Percentiles rank a stretch among this genome's conserved stretches.
These are phyloP conservation scores for Anorthoa munda DNA, from an alignment of 2,888 invertebrate species.

Conservation along the genomic window DNA sequence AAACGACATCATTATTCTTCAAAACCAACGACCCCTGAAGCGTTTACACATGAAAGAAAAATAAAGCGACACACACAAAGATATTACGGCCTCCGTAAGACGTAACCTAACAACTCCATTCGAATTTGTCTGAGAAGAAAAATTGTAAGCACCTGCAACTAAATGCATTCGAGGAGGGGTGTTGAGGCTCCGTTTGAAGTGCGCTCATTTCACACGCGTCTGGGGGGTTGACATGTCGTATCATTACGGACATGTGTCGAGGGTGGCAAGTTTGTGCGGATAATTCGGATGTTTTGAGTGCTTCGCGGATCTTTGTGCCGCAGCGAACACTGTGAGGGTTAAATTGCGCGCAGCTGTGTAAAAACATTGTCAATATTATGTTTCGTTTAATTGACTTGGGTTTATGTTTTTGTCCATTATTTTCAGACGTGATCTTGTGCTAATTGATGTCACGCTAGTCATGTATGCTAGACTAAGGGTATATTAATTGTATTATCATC, in stretches of 20 bases:
- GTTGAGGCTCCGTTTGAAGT: conserved; percentile 80
- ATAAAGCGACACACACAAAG: conserved; percentile 65
- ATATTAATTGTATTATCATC: neutral
- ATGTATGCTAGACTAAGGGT: neutral
- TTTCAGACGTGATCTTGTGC: conserved; percentile 13
- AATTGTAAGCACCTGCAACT: conserved; percentile 89
- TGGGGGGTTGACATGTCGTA: conserved; percentile 80
- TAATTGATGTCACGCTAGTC: conserved; percentile 3
- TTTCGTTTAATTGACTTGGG: conserved; percentile 44
- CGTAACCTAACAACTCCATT: conserved; percentile 77
- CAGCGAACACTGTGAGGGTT: conserved; percentile 55
- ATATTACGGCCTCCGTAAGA: conserved; percentile 70
- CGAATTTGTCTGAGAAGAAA: conserved; percentile 87
- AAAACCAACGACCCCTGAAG: conserved; percentile 70
- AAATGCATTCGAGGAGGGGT: conserved; percentile 83
- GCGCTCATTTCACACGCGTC: conserved; percentile 85
- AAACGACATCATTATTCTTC: conserved; percentile 72
- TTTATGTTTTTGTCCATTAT: conserved; percentile 17
- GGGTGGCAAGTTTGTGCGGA: conserved; percentile 72
- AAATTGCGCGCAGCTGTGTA: conserved; percentile 57
- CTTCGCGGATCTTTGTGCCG: conserved; percentile 63
- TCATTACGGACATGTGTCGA: conserved; percentile 85
- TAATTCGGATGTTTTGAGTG: conserved; percentile 72
- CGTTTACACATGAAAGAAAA: conserved; percentile 72
- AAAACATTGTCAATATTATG: conserved; percentile 47